These are phyloP conservation scores for Sebastes cheni DNA, from an alignment of 2,797 vertebrate species.

Conservation along the genomic window DNA sequence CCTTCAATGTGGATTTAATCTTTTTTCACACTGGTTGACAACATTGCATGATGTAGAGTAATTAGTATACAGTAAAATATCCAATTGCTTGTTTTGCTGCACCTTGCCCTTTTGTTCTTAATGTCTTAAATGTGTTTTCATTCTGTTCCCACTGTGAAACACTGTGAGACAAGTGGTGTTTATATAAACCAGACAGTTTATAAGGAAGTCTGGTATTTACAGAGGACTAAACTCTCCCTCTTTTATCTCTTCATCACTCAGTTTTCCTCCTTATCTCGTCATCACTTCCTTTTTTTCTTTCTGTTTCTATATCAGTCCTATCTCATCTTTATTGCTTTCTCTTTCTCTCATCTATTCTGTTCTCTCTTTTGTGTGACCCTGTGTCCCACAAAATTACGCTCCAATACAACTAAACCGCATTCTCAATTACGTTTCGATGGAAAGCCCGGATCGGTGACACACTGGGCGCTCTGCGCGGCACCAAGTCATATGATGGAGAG, in stretches of 20 bases:
- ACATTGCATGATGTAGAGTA: background rate
- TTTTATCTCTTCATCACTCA: constrained; percentile 24
- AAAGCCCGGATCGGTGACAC: no score
- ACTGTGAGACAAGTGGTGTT: constrained; percentile 8
- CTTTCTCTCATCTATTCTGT: background rate
- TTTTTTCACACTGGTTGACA: background rate
- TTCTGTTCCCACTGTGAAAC: background rate
- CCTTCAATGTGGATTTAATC: no score
- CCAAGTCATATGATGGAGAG: no score
- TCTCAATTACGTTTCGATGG: background rate
- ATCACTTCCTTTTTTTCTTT: constrained; percentile 35
- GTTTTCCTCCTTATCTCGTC: background rate
- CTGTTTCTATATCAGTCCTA: background rate
- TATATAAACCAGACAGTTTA: constrained; percentile 4
- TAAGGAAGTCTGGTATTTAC: constrained; percentile 46
- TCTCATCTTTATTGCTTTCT: constrained; percentile 45
- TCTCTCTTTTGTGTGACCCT: background rate
- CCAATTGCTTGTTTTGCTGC: background rate
- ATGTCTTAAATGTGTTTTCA: background rate
- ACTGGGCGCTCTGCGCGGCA: no score
- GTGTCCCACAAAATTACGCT: background rate
- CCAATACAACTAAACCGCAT: background rate
- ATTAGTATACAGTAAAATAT: background rate
- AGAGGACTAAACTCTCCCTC: constrained; percentile 23
- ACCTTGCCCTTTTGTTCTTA: background rate